Evolutionary conservation across 2,113 vertebrate species (phyloP), one percentile per base, ranked within the genome.

Genomic region (Hyperoodon ampullatus): DNA sequence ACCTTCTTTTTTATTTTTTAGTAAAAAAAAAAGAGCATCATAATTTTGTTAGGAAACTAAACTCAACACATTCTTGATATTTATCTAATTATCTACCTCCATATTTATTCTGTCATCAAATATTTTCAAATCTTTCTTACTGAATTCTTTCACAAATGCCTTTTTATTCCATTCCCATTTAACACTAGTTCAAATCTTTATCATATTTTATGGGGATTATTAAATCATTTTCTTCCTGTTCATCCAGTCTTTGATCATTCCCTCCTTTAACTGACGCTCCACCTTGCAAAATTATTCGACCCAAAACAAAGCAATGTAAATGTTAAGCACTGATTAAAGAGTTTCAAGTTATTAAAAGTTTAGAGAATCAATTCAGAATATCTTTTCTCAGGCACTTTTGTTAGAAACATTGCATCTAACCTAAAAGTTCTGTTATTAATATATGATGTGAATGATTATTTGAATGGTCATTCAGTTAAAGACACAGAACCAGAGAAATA

Each of bases 391-490:
- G 6, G 5, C 21, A 63, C n/a, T 89, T 94, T 71, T 89, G 24
- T 83, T 55, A 2, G 70, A 53, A 93, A 77, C 44, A 47, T 83
- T 80, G 11, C 61, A 35, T 90, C 42, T 97, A 91, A 97, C 65
- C 90, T 96, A 39, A 15, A 87, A 92, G n/a, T 87, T 94, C 24
- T 93, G 14, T 93, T 98, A 93, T 95, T 94, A 97, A 92, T 95
- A 87, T 95, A 61, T 61, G 74, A 96, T 93, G n/a, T 89, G 70
- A 97, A 96, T 93, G 47, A 95, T 95, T 95, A 97, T 93, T 87
- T 94, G 74, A 94, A 95, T 95, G 87, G 60, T 23, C 58, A 19
- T 92, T 92, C 93, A 92, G 92, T 88, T 63, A 90, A 2, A 95
- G 44, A 65, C 78, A 95, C 3, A 92, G 70, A 95, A 92, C 65